These are phyloP conservation scores for Drosophila silvestris DNA, from an alignment of 2,888 invertebrate genomes.

Conservation along the genomic window DNA sequence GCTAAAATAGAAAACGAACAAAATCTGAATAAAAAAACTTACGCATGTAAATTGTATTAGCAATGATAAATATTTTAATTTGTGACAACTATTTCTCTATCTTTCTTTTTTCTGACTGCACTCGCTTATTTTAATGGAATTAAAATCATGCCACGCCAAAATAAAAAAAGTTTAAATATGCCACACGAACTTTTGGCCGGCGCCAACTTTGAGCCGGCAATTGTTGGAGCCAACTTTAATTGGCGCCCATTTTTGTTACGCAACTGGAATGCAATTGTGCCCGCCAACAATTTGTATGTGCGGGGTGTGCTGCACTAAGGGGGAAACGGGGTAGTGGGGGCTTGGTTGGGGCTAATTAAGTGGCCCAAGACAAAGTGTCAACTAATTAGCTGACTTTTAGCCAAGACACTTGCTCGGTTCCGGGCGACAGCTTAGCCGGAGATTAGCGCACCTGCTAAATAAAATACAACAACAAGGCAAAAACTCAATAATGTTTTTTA, in stretches of 20 bases:
- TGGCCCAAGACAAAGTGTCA: conserved; percentile 76
- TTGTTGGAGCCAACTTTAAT: conserved; percentile 67
- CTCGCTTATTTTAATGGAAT: conserved; percentile 72
- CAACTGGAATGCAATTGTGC: conserved; percentile 79
- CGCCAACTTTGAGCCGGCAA: conserved; percentile 48
- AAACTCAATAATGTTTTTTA: conserved; percentile 64
- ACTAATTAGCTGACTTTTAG: conserved; percentile 77
- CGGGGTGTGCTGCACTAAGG: conserved; percentile 65
- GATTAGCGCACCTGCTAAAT: conserved; percentile 73
- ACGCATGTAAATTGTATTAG: conserved; percentile 64
- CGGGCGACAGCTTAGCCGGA: conserved; percentile 66
- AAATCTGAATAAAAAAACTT: conserved; percentile 46
- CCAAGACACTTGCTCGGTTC: conserved; percentile 50
- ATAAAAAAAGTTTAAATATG: conserved; percentile 70
- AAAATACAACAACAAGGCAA: conserved; percentile 51
- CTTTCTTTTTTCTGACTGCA: conserved; percentile 39
- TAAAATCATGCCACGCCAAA: conserved; percentile 62
- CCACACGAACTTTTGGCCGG: conserved; percentile 64
- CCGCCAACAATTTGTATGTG: conserved; percentile 76
- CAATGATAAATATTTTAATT: conserved; percentile 72
- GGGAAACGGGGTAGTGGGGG: background rate
- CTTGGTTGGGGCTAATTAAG: conserved; percentile 65
- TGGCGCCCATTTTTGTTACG: conserved; percentile 79
- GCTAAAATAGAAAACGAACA: conserved; percentile 36
- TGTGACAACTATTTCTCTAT: conserved; percentile 47